Evolutionary conservation across 2,113 vertebrate species (phyloP).

Genomic region (Antigone vipio): DNA sequence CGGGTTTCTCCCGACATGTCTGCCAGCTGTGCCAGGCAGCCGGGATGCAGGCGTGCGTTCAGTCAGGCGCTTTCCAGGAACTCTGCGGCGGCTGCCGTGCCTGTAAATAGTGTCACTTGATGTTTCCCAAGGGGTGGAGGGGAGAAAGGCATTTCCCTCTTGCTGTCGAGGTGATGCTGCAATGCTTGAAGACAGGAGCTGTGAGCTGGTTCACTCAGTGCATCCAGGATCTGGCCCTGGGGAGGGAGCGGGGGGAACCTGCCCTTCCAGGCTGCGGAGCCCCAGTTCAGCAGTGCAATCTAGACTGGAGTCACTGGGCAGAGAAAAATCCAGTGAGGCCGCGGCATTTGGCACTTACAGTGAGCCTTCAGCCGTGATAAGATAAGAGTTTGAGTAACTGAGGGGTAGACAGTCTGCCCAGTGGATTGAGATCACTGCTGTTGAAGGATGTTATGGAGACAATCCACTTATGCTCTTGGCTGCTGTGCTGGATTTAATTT

Average conservation of each 20-base stretch:
- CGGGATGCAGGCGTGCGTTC: too few species aligned
- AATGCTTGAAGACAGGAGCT: background rate
- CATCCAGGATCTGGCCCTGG: background rate
- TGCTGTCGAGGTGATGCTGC: accelerated
- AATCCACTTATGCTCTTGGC: background rate
- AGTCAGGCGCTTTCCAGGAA: background rate
- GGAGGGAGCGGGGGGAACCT: background rate
- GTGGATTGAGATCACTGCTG: background rate
- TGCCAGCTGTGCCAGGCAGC: background rate
- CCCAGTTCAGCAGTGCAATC: background rate
- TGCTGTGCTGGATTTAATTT: background rate
- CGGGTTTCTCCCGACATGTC: background rate
- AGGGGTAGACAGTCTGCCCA: background rate
- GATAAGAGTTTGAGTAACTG: background rate
- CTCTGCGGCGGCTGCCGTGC: background rate
- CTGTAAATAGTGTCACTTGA: background rate
- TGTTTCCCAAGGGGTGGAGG: background rate
- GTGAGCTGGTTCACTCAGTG: background rate
- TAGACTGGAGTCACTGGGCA: background rate
- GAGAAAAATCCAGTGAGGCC: background rate
- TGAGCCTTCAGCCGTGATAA: background rate
- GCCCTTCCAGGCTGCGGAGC: background rate
- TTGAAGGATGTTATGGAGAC: background rate
- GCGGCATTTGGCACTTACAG: background rate
- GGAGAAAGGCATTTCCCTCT: background rate